Percentiles rank a stretch among this genome's conserved stretches.
Conservation (phyloP, 2,888 invertebrate genomes). For the Frankliniella fusca region DNA sequence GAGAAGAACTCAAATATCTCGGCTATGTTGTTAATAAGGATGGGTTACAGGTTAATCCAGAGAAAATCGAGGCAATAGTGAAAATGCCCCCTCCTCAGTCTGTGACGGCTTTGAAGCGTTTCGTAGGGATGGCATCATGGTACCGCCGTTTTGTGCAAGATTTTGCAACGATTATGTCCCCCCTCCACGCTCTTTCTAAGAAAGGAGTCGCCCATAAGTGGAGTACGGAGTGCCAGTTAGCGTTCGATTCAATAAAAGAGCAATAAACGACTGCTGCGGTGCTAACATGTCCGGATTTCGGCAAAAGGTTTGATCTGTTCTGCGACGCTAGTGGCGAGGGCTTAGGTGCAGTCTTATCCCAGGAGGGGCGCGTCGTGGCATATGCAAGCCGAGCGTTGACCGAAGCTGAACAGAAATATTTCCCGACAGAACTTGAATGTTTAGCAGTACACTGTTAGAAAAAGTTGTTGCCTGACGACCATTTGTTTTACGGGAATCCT, state of each 20-base stretch:
- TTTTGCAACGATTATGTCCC: constrained; percentile 37
- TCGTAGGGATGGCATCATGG: constrained; percentile 35
- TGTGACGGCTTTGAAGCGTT: constrained; percentile 4
- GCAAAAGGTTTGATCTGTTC: neutral
- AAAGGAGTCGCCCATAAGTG: neutral
- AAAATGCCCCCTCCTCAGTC: constrained; percentile 28
- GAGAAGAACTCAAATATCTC: too few species aligned
- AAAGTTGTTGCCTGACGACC: neutral
- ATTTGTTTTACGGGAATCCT: neutral
- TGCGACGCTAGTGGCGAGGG: neutral
- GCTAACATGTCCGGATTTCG: neutral
- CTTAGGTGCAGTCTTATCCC: neutral
- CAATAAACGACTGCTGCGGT: neutral
- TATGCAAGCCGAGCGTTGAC: neutral
- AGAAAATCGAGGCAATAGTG: constrained; percentile 27
- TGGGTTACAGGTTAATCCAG: constrained; percentile 31
- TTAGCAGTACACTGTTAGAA: neutral
- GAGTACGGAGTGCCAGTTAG: neutral
- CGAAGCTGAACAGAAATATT: neutral
- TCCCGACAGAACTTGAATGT: neutral
- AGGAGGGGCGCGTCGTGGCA: neutral
- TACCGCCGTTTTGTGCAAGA: constrained; percentile 40
- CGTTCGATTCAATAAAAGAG: neutral
- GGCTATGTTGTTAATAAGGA: too few species aligned
- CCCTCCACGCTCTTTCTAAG: constrained; percentile 31